A percentile compares a stretch with the other conserved stretches of the same genome.
phyloP scores from a whole-genome alignment of 2,888 invertebrate species.

The Formica aserva region DNA sequence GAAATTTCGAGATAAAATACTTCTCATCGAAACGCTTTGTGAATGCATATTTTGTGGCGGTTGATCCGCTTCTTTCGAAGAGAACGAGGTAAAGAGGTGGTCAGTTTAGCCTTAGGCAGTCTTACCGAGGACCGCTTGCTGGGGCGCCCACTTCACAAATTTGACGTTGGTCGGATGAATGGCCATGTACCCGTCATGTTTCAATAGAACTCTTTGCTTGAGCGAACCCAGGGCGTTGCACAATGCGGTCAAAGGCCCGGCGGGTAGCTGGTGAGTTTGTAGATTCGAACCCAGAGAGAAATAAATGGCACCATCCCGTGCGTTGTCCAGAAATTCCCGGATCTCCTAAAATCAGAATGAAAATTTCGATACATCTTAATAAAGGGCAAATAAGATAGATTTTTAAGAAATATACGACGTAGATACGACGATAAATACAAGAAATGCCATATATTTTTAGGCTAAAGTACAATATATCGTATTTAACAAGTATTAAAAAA shows the following conservation, averaged over 20 bases:
- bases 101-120: conserved; percentile 63
- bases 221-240: conserved; percentile 82
- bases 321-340: conserved; percentile 82
- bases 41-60: conserved; percentile 62
- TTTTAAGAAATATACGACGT: neutral
- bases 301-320: conserved; percentile 83
- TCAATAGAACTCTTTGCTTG: conserved; percentile 84
- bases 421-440: neutral
- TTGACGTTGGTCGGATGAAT: conserved; percentile 83
- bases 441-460: neutral
- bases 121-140: conserved; percentile 84
- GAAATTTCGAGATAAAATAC: conserved; percentile 40
- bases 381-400: neutral
- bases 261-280: conserved; percentile 83
- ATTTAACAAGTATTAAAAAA: neutral
- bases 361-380: conserved; percentile 26
- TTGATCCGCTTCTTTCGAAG: conserved; percentile 62
- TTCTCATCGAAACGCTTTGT: conserved; percentile 37
- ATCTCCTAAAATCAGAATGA: conserved; percentile 78
- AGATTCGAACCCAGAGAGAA: conserved; percentile 85
- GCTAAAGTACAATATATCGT: neutral
- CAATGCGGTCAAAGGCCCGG: conserved; percentile 78
- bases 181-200: conserved; percentile 80
- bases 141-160: conserved; percentile 84
- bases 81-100: conserved; percentile 63